phyloP scores from a whole-genome alignment of 2,888 invertebrate species.

The Nemotelus pantherinus region DNA sequence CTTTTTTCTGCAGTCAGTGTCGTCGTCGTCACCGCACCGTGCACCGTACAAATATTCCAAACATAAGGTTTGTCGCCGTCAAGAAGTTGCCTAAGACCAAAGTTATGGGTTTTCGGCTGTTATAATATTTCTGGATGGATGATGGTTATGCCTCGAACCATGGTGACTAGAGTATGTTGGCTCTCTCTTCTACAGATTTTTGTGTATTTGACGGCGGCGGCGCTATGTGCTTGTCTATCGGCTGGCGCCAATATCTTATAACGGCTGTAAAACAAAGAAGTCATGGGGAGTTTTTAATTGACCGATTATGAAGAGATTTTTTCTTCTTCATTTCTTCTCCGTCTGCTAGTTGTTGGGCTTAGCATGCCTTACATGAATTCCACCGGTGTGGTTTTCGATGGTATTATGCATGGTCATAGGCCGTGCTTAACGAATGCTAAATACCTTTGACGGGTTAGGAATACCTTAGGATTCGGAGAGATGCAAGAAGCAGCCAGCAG shows the following conservation, averaged over 20 bases:
- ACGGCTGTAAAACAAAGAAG: conserved; percentile 45
- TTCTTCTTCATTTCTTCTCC: conserved; percentile 18
- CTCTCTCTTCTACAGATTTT: conserved; percentile 14
- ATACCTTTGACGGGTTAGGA: conserved; percentile 41
- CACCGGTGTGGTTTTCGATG: conserved; percentile 30
- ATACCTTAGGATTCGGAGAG: background rate
- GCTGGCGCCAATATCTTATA: conserved; percentile 48
- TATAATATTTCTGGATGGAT: conserved; percentile 42
- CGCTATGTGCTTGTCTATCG: conserved; percentile 43
- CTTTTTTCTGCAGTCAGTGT: conserved; percentile 33
- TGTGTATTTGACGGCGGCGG: conserved; percentile 35
- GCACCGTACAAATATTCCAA: conserved; percentile 12
- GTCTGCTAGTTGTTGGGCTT: background rate
- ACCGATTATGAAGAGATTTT: conserved; percentile 46
- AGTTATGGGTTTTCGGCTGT: conserved; percentile 43
- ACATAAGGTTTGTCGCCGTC: conserved; percentile 41
- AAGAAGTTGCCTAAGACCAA: conserved; percentile 36
- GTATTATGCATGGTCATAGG: conserved; percentile 37
- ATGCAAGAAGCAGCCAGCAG: background rate
- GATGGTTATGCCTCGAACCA: conserved; percentile 23
- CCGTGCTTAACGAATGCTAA: conserved; percentile 15
- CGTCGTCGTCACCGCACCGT: conserved; percentile 37
- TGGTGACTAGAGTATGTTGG: conserved; percentile 1
- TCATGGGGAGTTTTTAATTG: conserved; percentile 49
- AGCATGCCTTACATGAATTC: conserved; percentile 12